Evolutionary conservation across 1,140 invertebrate species (phyloP).

Genomic region (Atopsyche davidsoni): DNA sequence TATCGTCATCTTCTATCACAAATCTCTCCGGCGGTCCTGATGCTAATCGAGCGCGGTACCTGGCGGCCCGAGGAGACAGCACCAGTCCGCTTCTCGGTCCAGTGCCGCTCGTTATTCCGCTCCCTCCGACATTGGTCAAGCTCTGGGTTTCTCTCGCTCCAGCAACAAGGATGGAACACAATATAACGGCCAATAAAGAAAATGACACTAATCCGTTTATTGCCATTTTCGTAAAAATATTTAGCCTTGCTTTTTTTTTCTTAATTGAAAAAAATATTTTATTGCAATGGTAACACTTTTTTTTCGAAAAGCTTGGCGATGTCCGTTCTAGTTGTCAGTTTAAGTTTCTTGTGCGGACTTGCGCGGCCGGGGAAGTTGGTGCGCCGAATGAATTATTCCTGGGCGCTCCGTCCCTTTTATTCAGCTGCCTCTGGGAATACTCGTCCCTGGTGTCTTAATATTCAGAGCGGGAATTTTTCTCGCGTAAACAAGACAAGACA

Average conservation of each 20-base stretch:
- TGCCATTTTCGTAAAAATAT: constrained; percentile 10
- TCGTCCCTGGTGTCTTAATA: constrained; percentile 19
- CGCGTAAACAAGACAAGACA: constrained; percentile 24
- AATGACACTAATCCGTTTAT: constrained; percentile 7
- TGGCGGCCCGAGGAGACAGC: constrained; percentile 27
- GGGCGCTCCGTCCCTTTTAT: constrained; percentile 18
- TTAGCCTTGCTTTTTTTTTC: neutral
- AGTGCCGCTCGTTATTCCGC: constrained; percentile 1
- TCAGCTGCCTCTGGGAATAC: constrained; percentile 12
- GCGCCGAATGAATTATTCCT: constrained; percentile 7
- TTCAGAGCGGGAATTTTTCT: constrained; percentile 19
- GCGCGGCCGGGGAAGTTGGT: neutral
- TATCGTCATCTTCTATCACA: constrained; percentile 50
- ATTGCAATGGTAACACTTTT: neutral
- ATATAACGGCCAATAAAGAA: constrained; percentile 8
- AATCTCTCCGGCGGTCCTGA: constrained; percentile 32
- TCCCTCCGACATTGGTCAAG: constrained; percentile 30
- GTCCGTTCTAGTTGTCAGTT: neutral
- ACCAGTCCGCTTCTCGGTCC: constrained; percentile 11
- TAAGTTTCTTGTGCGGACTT: neutral
- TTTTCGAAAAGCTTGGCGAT: neutral
- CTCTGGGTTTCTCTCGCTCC: constrained; percentile 32
- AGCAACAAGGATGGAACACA: constrained; percentile 8
- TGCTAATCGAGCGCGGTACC: constrained; percentile 28
- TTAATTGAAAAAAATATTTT: neutral